Evolutionary conservation across 2,113 vertebrate species (phyloP), one percentile per base, ranked within the genome.

Genomic region (Aegypius monachus): DNA sequence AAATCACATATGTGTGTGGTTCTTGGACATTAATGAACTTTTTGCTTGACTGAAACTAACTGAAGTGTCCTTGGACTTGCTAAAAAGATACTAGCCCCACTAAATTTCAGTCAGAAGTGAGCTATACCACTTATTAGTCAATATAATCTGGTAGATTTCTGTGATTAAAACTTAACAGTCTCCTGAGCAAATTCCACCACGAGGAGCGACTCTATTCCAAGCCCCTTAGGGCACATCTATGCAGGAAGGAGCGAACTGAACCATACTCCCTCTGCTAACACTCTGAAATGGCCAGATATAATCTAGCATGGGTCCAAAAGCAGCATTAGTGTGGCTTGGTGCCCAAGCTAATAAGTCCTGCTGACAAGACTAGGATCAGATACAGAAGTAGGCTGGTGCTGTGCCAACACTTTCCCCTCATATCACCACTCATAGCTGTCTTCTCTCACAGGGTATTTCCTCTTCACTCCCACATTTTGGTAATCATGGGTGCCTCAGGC

Each of bases 341-440:
- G 90, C 88, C 90, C 84, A 90, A 38, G 25, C 34, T 79, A 68
- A 13, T 65, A 77, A 85, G 27, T 88, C 43, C 73, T 84, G 21
- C 77, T 95, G 94, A 82, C 86, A 92, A 74, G 65, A 65, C 47
- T 34, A 73, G 38, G 70, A 95, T 63, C 73, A 95, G 83, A 92
- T 38, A 84, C 62, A 94, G 66, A 81, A 73, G 61, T 2, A 73
- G 36, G 14, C 61, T 91, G 65, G 36, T 75, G 31, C 21, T 61
- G 3, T 0, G 47, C 80, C 91, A 92, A 10, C 31, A 58, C 56
- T 89, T 75, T 90, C 26, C 42, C 56, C 62, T 77, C 53, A 14
- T 21, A 56, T 83, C 63, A 72, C 72, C 52, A 65, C 56, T 74
- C 72, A 63, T 72, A 92, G 66, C 40, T 87, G 15, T 81, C 56